Evolutionary conservation across 1,140 invertebrate genomes (phyloP).

Genomic region (Lasioglossum baleicum): DNA sequence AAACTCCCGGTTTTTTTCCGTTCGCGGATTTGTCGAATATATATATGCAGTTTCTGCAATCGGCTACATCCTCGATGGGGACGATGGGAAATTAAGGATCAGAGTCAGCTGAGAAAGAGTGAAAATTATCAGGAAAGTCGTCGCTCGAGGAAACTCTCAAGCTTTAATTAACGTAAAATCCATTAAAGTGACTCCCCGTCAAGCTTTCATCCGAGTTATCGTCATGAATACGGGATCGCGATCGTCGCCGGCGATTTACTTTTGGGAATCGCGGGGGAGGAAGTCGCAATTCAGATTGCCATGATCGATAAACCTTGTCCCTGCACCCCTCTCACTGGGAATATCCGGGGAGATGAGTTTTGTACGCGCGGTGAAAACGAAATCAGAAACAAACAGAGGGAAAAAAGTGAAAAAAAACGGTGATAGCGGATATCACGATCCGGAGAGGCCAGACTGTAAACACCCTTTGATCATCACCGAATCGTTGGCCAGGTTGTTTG

Average conservation of each 20-base stretch:
- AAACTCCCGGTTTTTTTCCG: no score
- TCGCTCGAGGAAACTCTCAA: background rate
- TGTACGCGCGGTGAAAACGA: background rate
- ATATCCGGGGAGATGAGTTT: background rate
- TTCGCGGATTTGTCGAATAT: no score
- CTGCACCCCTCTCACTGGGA: background rate
- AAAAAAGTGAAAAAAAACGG: no score
- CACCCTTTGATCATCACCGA: slow-evolving; percentile 10
- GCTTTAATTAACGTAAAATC: slow-evolving; percentile 6
- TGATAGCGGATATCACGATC: background rate
- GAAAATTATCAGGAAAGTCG: background rate
- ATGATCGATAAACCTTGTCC: slow-evolving; percentile 6
- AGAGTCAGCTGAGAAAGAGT: background rate
- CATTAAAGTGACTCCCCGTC: background rate
- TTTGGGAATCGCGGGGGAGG: background rate
- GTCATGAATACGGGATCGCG: background rate
- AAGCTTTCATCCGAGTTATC: background rate
- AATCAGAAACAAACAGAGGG: no score
- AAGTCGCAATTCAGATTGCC: background rate
- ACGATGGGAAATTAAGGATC: background rate
- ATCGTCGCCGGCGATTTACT: slow-evolving; percentile 8
- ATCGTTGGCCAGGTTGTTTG: background rate
- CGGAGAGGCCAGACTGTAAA: slow-evolving; percentile 12
- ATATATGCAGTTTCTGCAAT: no score
- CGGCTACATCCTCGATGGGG: no score